Evolutionary conservation across 2,113 vertebrate species (phyloP), one percentile per base, ranked within the genome.

Genomic region (Gasterosteus aculeatus): DNA sequence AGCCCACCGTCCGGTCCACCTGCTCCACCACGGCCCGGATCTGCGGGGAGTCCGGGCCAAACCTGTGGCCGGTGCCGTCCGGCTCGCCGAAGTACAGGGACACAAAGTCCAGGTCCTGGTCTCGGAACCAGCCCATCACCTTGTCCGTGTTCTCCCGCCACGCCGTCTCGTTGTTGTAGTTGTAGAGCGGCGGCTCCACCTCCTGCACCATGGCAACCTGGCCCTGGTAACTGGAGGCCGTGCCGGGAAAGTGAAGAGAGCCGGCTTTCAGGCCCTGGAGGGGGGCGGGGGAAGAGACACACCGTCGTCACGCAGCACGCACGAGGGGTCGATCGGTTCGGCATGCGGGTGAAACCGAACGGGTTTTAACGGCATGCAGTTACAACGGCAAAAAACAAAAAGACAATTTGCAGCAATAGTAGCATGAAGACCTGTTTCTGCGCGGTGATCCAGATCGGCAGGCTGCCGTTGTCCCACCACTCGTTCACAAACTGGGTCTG

Each of bases 361-460:
- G 44, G 10, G 44, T 60, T 58, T 72, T 8, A 22, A 1, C 54
- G 65, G 67, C 67, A 77, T 82, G 61, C 71, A 62, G 67, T 53
- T 38, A 38, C 35, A 38, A 38, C 35, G 6, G 4, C 35, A 38
- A 38, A 38, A 38, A 5, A 38, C 35, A 6, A 38, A 38, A 38
- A 3, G 35, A 38, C 35, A 38, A 54, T 54, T 56, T 67, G 69
- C 75, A 58, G 63, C 63, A 6, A 6, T 38, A 38, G 35, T 38
- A 38, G 63, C 44, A 75, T 41, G 76, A 57, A 86, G 81, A 95
- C 97, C 96, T 98, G 97, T 79, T 92, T 94, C 92, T 98, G 96
- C 0, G 97, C 97, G 0, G 97, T 97, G 93, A 99, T 96, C 96
- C 97, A 98, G 93, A 99, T 96, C 63, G 97, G 97, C 56, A 98